phyloP scores from a whole-genome alignment of 2,797 vertebrate species.

The Manis crassicaudata region DNA sequence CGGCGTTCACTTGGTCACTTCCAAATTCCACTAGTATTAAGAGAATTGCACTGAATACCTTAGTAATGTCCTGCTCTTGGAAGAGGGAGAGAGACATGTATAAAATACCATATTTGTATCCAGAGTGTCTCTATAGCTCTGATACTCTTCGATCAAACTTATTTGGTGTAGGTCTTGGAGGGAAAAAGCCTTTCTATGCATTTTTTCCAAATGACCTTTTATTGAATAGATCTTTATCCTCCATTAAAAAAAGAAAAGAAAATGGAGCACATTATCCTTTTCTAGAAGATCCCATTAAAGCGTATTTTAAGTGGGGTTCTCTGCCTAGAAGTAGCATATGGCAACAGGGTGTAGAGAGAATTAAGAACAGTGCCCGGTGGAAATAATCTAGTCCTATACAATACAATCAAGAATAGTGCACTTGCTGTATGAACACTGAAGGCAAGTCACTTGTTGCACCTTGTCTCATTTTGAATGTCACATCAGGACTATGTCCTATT shows the following conservation, averaged over 20 bases:
- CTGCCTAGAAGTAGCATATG: constrained; percentile 49
- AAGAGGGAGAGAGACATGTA: background rate
- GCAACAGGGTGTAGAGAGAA: constrained; percentile 19
- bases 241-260: constrained; percentile 41
- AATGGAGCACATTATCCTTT: constrained; percentile 50
- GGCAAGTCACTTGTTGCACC: constrained; percentile 48
- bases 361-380: constrained; percentile 33
- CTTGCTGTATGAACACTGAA: constrained; percentile 58
- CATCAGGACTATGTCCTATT: background rate
- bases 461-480: constrained; percentile 53
- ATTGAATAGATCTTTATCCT: constrained; percentile 9
- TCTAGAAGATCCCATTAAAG: constrained; percentile 58
- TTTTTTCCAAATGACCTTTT: constrained; percentile 57
- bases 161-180: background rate
- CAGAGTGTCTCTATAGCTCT: background rate
- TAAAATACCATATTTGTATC: constrained; percentile 30
- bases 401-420: constrained; percentile 48
- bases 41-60: constrained; percentile 30
- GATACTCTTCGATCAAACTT: constrained; percentile 9
- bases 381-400: constrained; percentile 53
- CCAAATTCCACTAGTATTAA: constrained; percentile 18
- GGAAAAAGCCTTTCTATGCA: background rate
- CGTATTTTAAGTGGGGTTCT: constrained; percentile 58
- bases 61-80: background rate
- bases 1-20: constrained; percentile 8